Conservation (phyloP, 2,888 invertebrate genomes). For the Girardia tigrina region DNA sequence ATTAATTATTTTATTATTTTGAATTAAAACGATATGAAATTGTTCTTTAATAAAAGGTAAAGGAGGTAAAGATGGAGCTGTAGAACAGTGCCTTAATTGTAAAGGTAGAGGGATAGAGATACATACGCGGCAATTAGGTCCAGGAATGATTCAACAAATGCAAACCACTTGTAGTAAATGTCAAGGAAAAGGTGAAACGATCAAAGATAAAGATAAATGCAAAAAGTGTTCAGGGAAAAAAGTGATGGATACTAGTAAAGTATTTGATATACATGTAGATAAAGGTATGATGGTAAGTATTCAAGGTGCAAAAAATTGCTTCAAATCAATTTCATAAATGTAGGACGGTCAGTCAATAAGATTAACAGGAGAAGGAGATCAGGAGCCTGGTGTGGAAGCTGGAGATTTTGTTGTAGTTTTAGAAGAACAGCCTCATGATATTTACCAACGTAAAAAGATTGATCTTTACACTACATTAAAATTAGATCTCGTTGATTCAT, state of each 20-base stretch:
- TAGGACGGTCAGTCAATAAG: conserved; percentile 81
- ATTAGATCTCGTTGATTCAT: conserved; percentile 72
- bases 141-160: conserved; percentile 76
- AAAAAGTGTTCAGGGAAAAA: conserved; percentile 80
- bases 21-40: too few relatives aligned
- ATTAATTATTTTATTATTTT: too few relatives aligned
- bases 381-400: conserved; percentile 78
- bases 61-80: conserved; percentile 81
- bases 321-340: too few relatives aligned
- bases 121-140: conserved; percentile 59
- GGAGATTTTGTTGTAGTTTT: conserved; percentile 88
- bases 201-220: conserved; percentile 69
- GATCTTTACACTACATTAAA: conserved; percentile 73
- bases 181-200: conserved; percentile 58
- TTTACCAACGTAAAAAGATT: conserved; percentile 54
- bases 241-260: conserved; percentile 73
- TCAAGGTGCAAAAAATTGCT: too few relatives aligned
- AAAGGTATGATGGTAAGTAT: conserved; percentile 61
- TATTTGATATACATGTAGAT: conserved; percentile 83
- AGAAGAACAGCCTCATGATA: conserved; percentile 76
- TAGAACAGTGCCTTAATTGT: conserved; percentile 72
- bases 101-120: conserved; percentile 72
- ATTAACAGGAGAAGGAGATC: conserved; percentile 85
- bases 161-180: conserved; percentile 76
- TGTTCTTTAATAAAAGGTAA: too few relatives aligned